Conservation (phyloP, 1,140 invertebrate species). For the Holotrichia oblita region DNA sequence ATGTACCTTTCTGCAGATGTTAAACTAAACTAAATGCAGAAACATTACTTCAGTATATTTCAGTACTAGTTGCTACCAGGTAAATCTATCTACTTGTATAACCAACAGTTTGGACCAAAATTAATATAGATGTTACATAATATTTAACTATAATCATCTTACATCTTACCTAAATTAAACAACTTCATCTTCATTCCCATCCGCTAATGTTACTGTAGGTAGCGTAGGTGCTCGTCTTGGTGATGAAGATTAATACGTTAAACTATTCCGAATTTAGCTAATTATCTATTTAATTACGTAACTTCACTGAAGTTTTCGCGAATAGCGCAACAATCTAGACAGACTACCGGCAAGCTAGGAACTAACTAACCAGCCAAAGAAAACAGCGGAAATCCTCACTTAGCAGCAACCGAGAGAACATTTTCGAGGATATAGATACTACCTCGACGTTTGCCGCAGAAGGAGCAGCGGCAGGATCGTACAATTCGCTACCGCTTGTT, state of each 20-base stretch:
- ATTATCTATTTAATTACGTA: slow-evolving; percentile 22
- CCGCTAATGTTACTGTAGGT: no score
- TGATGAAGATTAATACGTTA: slow-evolving; percentile 34
- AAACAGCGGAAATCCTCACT: background rate
- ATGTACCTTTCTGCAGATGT: no score
- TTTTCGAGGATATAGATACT: slow-evolving; percentile 6
- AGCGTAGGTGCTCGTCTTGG: no score
- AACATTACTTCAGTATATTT: no score
- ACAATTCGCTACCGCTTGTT: background rate
- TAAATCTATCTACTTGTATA: no score
- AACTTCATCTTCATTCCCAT: no score
- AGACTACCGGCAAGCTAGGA: background rate
- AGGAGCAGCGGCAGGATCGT: background rate
- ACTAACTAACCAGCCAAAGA: background rate
- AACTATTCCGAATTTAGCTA: slow-evolving; percentile 16
- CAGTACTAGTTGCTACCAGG: no score
- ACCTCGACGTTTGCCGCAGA: background rate
- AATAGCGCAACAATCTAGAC: slow-evolving; percentile 5
- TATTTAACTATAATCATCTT: no score
- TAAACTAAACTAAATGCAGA: no score
- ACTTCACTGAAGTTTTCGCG: slow-evolving; percentile 9
- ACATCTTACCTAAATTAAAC: no score
- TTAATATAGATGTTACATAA: no score
- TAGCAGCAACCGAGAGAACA: background rate
- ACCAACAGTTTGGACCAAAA: no score